Conservation (phyloP, 1,140 invertebrate genomes). For the Colletes gigas region DNA sequence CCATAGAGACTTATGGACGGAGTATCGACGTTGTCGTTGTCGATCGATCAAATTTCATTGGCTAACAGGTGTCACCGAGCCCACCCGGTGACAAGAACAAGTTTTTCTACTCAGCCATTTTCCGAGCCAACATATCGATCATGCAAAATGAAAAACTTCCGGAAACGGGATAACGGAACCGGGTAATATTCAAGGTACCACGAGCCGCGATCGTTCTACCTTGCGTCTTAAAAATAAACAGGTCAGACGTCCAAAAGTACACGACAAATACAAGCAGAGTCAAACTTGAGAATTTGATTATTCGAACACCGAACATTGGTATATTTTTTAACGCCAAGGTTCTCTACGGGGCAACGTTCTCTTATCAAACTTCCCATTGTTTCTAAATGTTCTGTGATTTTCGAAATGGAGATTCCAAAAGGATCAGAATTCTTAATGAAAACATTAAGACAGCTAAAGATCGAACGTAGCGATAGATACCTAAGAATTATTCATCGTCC, state of each 20-base stretch:
- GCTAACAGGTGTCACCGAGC: conserved; percentile 72
- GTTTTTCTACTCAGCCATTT: conserved; percentile 77
- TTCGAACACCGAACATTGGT: too few species aligned
- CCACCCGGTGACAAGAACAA: conserved; percentile 72
- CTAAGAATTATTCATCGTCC: conserved; percentile 1
- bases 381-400: too few species aligned
- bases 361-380: too few species aligned
- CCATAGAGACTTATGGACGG: conserved; percentile 51
- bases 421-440: too few species aligned
- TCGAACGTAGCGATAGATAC: not conserved
- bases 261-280: too few species aligned
- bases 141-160: conserved; percentile 50
- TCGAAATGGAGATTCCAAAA: too few species aligned
- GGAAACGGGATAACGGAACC: not conserved
- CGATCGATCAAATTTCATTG: conserved; percentile 78
- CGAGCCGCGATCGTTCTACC: not conserved
- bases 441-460: too few species aligned
- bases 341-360: too few species aligned
- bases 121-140: conserved; percentile 56
- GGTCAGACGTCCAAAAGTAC: too few species aligned
- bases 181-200: not conserved
- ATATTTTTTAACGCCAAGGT: too few species aligned
- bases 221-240: too few species aligned
- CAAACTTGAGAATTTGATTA: too few species aligned
- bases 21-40: conserved; percentile 56